Evolutionary conservation across 2,797 vertebrate species (phyloP), one percentile per base, ranked within the genome.

Genomic region (Adelosebastes latens): DNA sequence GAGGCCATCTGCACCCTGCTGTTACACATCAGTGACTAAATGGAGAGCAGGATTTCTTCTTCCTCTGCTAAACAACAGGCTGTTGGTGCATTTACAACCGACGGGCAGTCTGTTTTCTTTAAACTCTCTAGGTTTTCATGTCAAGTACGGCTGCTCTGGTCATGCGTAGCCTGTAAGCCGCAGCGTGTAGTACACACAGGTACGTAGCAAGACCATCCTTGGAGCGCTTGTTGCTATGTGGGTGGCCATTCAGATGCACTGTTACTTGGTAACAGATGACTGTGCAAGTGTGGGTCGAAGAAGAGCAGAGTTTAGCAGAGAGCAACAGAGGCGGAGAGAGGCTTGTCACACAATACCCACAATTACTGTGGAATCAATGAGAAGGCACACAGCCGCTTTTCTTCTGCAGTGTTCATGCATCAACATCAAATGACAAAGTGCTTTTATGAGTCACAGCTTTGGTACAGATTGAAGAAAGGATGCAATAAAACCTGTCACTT

Each of bases 181-280:
- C 65, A 80, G 68, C 13, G 2, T 67, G 62, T 60, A 72, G 68
- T 34, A 49, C 77, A 83, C 49, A 52, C 84, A 86, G 91, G 87
- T 88, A 88, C 32, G 16, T 58, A 68, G 46, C 58, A 29, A 82
- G 74, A 77, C 78, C 84, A 27, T 88, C 74, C 32, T 76, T 63
- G 52, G 69, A 77, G 81, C 4, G 24, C 87, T 64, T 89, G 94
- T 93, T 94, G 93, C 92, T 94, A 92, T 83, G 93, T 93, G 94
- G 94, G 89, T 79, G 89, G 85, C 87, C 82, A 68, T 84, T 90
- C 75, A 85, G 64, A 88, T 79, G 58, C 82, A 64, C 83, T 53
- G 92, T 93, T 94, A 95, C 94, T 93, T 93, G 89, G 94, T 93
- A 93, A 94, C 93, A 86, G 89, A 89, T 84, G 89, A 90, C 83